Base-by-base conservation (phyloP, 2,888 invertebrate species). In the Philereme transversata region DNA sequence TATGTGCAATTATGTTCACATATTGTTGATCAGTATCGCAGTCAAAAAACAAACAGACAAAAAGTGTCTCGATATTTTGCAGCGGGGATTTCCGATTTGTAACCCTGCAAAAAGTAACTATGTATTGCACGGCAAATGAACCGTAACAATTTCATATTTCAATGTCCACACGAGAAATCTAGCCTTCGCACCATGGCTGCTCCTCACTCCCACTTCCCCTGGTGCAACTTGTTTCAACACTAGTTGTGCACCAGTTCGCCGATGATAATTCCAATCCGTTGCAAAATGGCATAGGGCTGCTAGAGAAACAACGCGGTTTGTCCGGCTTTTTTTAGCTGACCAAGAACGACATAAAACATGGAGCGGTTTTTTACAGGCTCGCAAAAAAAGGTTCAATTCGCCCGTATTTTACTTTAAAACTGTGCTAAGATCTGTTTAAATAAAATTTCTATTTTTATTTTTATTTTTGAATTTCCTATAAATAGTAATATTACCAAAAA, bases 211-310 rank as follows among this genome's bases (percentile, higher is more conserved):
- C 72, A 79, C 82, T 86, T 88, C 86, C 88, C 85, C 82, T 88
- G 83, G 69, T 79, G 87, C 86, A 87, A 83, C 47, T 9, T 58
- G 52, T 53, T 54, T 54, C 60, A 48, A 62, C 60, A 54, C 50
- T 9, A 78, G 89, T 87, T 90, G 86, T 91, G 91, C 91, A 92
- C 91, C 80, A 90, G 86, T 91, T 90, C 85, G 81, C 77, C 79
- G 83, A 89, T 90, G 89, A 91, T 92, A 90, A 91, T 92, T 89
- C 89, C 87, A 75, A 89, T 85, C 81, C 79, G 73, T 92, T 92
- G 90, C 91, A 84, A 89, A 84, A 90, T 75, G 67, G 60, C 68
- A 67, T 82, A 59, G 63, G 63, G 59, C 45, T 52, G 55, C 35
- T 51, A 5, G 1, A 22, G 22, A 22, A 22, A 22, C 22, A 22